A percentile compares a stretch with the other conserved stretches of the same genome.
Evolutionary conservation across 2,113 vertebrate genomes (phyloP).

Genomic region (Oreochromis spilurus): DNA sequence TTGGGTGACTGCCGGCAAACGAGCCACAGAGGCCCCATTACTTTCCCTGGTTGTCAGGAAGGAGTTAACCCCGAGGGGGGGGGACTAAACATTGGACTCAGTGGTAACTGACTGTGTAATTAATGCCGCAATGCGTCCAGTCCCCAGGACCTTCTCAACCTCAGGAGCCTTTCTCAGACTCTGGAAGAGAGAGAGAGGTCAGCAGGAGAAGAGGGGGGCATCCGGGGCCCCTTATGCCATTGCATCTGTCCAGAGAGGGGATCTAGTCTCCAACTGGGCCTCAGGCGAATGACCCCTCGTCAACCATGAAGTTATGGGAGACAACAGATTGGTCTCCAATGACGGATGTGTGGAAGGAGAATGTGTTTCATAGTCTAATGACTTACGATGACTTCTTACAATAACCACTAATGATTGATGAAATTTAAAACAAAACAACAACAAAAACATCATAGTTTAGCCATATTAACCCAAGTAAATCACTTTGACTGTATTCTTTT

Average conservation of each 20-base stretch:
- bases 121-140: constrained; percentile 87
- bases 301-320: constrained; percentile 74
- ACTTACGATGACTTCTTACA: constrained; percentile 34
- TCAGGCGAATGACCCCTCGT: constrained; percentile 79
- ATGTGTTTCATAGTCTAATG: constrained; percentile 30
- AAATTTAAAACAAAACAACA: not conserved
- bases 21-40: constrained; percentile 68
- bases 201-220: constrained; percentile 72
- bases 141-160: constrained; percentile 82
- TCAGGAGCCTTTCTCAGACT: constrained; percentile 81
- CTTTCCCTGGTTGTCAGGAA: constrained; percentile 77
- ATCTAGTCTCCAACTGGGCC: constrained; percentile 57
- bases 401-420: constrained; percentile 22
- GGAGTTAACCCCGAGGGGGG: constrained; percentile 67
- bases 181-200: constrained; percentile 68
- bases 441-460: not conserved
- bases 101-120: constrained; percentile 96
- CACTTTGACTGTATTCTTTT: constrained; percentile 16
- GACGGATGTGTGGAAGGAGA: constrained; percentile 59
- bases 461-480: constrained; percentile 2
- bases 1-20: constrained; percentile 62
- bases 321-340: constrained; percentile 64
- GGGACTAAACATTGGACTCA: constrained; percentile 79
- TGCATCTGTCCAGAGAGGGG: constrained; percentile 65
- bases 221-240: constrained; percentile 65